Evolutionary conservation across 2,888 invertebrate species (phyloP).

Genomic region (Limnephilus rhombicus): DNA sequence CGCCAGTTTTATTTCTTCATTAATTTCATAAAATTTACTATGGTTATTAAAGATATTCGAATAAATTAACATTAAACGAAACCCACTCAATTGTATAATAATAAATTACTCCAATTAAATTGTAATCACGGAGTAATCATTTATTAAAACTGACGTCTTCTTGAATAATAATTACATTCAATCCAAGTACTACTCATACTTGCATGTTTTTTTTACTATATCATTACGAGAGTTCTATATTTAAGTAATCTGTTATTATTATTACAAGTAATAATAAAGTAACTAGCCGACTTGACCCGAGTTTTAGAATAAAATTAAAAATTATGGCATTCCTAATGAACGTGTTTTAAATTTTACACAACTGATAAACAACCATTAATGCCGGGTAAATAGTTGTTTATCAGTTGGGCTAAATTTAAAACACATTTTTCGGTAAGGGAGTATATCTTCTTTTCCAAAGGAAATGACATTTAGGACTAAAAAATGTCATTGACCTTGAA

Average conservation of each 20-base stretch:
- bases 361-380: too few relatives aligned
- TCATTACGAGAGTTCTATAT: neutral
- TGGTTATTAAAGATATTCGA: neutral
- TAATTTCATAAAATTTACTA: neutral
- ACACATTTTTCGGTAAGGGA: too few relatives aligned
- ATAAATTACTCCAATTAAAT: neutral
- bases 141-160: neutral
- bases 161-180: neutral
- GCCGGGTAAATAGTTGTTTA: too few relatives aligned
- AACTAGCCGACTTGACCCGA: neutral
- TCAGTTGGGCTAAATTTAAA: too few relatives aligned
- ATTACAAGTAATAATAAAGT: neutral
- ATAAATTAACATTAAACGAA: neutral
- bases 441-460: too few relatives aligned
- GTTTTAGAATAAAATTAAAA: neutral
- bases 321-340: too few relatives aligned
- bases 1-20: neutral
- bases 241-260: neutral
- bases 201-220: neutral
- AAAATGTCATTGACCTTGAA: too few relatives aligned
- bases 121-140: neutral
- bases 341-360: too few relatives aligned
- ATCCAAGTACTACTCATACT: neutral
- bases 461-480: too few relatives aligned
- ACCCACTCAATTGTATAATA: neutral